Conservation (phyloP, 2,113 vertebrate species). For the Elgaria multicarinata region DNA sequence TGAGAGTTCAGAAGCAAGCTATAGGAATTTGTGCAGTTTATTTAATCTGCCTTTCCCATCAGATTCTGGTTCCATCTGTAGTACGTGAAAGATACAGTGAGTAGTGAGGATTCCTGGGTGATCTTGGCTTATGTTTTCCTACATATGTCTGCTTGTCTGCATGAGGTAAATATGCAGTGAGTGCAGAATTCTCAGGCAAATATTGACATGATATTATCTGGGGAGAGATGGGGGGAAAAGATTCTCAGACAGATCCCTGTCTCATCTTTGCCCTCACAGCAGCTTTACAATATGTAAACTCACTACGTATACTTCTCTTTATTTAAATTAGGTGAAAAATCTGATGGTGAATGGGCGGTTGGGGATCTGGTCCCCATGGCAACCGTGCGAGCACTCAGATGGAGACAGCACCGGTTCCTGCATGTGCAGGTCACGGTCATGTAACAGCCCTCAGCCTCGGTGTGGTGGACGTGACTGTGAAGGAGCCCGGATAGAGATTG, state of each 20-base stretch:
- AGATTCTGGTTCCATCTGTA: not conserved
- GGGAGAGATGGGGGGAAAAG: constrained; percentile 23
- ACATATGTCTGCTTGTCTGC: not conserved
- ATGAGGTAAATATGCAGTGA: constrained; percentile 14
- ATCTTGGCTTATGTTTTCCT: constrained; percentile 24
- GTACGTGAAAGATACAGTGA: not conserved
- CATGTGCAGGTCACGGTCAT: constrained; percentile 89
- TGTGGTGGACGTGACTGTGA: constrained; percentile 90
- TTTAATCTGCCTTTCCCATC: not conserved
- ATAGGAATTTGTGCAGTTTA: not conserved
- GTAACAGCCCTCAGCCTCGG: constrained; percentile 88
- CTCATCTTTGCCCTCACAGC: constrained; percentile 42
- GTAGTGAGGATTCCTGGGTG: constrained; percentile 13
- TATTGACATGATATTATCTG: constrained; percentile 52
- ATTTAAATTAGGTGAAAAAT: constrained; percentile 86
- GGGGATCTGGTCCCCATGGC: constrained; percentile 93
- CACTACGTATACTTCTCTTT: constrained; percentile 44
- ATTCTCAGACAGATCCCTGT: constrained; percentile 57
- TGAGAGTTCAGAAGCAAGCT: not conserved
- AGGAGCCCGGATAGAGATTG: constrained; percentile 90
- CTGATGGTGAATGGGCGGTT: constrained; percentile 89
- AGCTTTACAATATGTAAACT: constrained; percentile 58
- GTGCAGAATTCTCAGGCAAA: constrained; percentile 61
- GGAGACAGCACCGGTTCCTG: constrained; percentile 90
- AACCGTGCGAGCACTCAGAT: constrained; percentile 92